Evolutionary conservation across 2,888 invertebrate species (phyloP), one percentile per base, ranked within the genome.

Genomic region (Miltochrista miniata): DNA sequence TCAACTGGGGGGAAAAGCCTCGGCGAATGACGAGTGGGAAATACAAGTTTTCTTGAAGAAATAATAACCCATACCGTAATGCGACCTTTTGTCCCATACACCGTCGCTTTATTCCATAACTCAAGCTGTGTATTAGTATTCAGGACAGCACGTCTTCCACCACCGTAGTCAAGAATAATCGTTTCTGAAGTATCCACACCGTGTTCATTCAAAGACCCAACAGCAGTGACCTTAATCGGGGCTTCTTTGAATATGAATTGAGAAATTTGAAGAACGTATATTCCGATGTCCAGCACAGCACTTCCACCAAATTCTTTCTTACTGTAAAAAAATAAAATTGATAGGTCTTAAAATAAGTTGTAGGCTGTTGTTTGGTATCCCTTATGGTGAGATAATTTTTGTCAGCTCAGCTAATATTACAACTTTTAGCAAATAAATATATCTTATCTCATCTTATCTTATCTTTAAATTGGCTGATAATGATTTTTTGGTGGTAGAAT

Each of bases 291-390:
- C 12, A 97, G 85, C 39, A 95, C 83, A 0, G 94, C 94, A 40
- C 96, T 96, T 4, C 98, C 98, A 0, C 98, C 98, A 31, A 96
- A 72, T 14, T 94, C 91, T 63, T 94, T 95, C 63, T 92, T 87
- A 15, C 47, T 52, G 29, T 2, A 51, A 51, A 37, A 8, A 37
- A 30, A 30, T 7, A 30, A 30, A 30, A 30, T 30, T n/a, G n/a
- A n/a, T n/a, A n/a, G n/a, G n/a, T n/a, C n/a, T n/a, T n/a, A n/a
- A n/a, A n/a, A n/a, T n/a, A n/a, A n/a, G n/a, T n/a, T n/a, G n/a
- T n/a, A n/a, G n/a, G n/a, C n/a, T n/a, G n/a, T n/a, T n/a, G n/a
- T n/a, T n/a, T n/a, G n/a, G n/a, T n/a, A n/a, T n/a, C n/a, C n/a
- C n/a, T n/a, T n/a, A n/a, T n/a, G n/a, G n/a, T n/a, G n/a, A n/a